Percentiles rank a stretch among this genome's conserved stretches.
Evolutionary conservation across 2,888 invertebrate species (phyloP).

Genomic region (Apodemia mormo): DNA sequence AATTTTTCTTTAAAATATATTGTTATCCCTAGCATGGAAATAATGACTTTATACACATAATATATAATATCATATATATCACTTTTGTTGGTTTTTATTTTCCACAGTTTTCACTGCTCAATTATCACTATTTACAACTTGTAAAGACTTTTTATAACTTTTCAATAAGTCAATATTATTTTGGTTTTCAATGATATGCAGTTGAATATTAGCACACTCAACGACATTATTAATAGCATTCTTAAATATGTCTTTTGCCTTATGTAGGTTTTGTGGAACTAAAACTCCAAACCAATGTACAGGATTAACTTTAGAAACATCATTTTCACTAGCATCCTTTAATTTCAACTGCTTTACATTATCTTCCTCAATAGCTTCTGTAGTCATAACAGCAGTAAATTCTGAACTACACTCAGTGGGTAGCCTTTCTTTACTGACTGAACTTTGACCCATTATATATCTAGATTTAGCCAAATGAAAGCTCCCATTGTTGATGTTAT

Average conservation of each 20-base stretch:
- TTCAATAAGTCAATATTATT: slow-evolving; percentile 54
- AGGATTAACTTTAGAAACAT: slow-evolving; percentile 81
- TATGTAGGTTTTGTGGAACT: slow-evolving; percentile 89
- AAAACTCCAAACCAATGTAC: slow-evolving; percentile 93
- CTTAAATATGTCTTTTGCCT: slow-evolving; percentile 88
- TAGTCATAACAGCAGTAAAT: slow-evolving; percentile 63
- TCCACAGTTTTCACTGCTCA: background rate
- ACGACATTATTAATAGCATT: slow-evolving; percentile 85
- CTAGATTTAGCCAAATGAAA: slow-evolving; percentile 88
- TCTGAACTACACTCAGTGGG: slow-evolving; percentile 84
- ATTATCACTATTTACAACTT: background rate
- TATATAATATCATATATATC: no score
- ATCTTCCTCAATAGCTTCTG: slow-evolving; percentile 63
- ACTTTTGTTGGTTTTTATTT: no score
- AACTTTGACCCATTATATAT: slow-evolving; percentile 89
- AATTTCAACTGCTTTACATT: slow-evolving; percentile 66
- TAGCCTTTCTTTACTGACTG: slow-evolving; percentile 86
- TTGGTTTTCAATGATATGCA: slow-evolving; percentile 73
- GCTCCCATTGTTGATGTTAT: slow-evolving; percentile 85
- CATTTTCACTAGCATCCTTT: slow-evolving; percentile 46
- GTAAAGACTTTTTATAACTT: slow-evolving; percentile 45
- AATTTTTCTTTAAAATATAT: no score
- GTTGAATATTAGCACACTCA: slow-evolving; percentile 86
- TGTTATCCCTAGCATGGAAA: no score
- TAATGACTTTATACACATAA: no score